phyloP scores from a whole-genome alignment of 2,888 invertebrate species.

The Luperina nickerlii region DNA sequence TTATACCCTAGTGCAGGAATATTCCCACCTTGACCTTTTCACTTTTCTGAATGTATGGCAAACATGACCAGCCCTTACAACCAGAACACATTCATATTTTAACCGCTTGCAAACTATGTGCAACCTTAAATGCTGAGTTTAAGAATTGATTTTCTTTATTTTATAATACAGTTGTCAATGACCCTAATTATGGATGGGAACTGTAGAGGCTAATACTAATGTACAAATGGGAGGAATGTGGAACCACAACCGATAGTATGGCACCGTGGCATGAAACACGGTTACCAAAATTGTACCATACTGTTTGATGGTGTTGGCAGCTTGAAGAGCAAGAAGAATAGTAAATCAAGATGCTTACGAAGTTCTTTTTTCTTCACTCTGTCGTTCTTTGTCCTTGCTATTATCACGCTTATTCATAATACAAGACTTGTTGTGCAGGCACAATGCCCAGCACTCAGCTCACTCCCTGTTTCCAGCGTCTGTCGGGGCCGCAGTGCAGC shows the following conservation, averaged over 20 bases:
- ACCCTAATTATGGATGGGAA: neutral
- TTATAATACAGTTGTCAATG: neutral
- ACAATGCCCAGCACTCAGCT: conserved; percentile 84
- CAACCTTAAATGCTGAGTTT: neutral
- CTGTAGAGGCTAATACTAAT: neutral
- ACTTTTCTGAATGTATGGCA: neutral
- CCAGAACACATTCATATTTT: neutral
- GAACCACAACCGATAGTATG: neutral
- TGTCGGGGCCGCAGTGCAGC: conserved; percentile 83
- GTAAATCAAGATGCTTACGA: conserved; percentile 79
- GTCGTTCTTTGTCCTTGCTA: conserved; percentile 89
- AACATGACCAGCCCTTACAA: too few relatives aligned
- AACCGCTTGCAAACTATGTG: neutral
- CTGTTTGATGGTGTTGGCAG: neutral
- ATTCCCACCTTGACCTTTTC: neutral
- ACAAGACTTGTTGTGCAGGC: conserved; percentile 87
- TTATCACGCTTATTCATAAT: conserved; percentile 90
- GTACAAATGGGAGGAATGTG: neutral
- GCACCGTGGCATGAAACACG: neutral
- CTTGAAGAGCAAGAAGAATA: neutral
- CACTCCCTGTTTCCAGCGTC: conserved; percentile 87
- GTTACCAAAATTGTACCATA: neutral
- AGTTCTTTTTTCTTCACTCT: conserved; percentile 89
- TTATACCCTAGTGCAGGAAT: neutral
- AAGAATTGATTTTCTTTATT: neutral